A percentile compares a stretch with the other conserved stretches of the same genome.
Evolutionary conservation across 2,888 invertebrate genomes (phyloP).

Genomic region (Pristionchus arcanus): DNA sequence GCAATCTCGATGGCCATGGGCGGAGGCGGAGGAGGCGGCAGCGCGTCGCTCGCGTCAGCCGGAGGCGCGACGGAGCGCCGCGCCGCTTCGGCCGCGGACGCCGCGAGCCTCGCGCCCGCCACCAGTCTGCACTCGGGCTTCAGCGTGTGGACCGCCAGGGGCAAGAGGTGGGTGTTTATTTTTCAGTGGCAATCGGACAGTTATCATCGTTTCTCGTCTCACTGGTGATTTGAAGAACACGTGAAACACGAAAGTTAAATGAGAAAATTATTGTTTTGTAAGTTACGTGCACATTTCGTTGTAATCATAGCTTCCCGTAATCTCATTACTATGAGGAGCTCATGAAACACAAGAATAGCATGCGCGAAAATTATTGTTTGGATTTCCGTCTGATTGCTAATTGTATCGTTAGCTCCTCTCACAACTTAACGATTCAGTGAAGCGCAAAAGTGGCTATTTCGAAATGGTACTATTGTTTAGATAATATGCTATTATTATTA

Average conservation of each 20-base stretch:
- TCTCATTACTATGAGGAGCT: too few species aligned
- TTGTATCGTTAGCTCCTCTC: too few species aligned
- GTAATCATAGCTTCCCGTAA: too few species aligned
- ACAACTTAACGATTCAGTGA: too few species aligned
- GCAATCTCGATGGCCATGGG: background rate
- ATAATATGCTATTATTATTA: background rate
- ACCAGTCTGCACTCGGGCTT: constrained; percentile 80
- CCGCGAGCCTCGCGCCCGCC: constrained; percentile 85
- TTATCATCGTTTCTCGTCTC: background rate
- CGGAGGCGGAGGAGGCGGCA: background rate
- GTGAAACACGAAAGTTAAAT: background rate
- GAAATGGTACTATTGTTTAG: background rate
- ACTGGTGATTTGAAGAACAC: background rate
- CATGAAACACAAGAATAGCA: too few species aligned
- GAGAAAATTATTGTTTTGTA: too few species aligned
- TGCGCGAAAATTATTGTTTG: too few species aligned
- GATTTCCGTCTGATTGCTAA: too few species aligned
- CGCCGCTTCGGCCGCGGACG: constrained; percentile 83
- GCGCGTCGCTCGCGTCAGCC: background rate
- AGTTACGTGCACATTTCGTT: too few species aligned
- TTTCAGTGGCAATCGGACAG: background rate
- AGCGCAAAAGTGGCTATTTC: too few species aligned
- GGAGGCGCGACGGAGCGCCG: constrained; percentile 26
- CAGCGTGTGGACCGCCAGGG: constrained; percentile 81
- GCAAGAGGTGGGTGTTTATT: constrained; percentile 35